Evolutionary conservation across 1,140 invertebrate species (phyloP).

Genomic region (Glomeris maerens): DNA sequence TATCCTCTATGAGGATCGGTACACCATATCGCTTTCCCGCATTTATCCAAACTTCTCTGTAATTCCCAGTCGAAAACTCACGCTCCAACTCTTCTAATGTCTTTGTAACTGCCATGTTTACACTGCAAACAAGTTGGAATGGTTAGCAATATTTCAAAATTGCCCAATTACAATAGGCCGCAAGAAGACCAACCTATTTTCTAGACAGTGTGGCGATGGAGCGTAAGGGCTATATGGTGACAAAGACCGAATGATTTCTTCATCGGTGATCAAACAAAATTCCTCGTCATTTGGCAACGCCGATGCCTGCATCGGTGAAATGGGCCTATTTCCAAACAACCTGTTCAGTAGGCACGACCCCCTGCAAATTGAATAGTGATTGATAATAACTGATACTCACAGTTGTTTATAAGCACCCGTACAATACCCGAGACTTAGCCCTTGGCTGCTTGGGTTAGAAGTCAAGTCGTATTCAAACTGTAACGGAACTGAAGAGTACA

Average conservation of each 20-base stretch:
- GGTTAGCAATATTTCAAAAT: too few relatives aligned
- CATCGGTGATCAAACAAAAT: slow-evolving; percentile 28
- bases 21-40: background rate
- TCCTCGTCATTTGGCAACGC: slow-evolving; percentile 16
- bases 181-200: too few relatives aligned
- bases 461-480: too few relatives aligned
- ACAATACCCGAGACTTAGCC: too few relatives aligned
- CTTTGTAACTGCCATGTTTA: too few relatives aligned
- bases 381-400: too few relatives aligned
- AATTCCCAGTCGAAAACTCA: slow-evolving; percentile 24
- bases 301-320: background rate
- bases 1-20: background rate
- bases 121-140: too few relatives aligned
- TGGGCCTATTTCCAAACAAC: background rate
- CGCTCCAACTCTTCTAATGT: slow-evolving; percentile 18
- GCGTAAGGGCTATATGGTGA: slow-evolving; percentile 4
- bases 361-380: too few relatives aligned
- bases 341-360: background rate
- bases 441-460: too few relatives aligned
- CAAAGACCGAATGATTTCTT: slow-evolving; percentile 26
- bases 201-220: slow-evolving; percentile 22
- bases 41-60: background rate
- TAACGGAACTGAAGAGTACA: too few relatives aligned
- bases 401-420: too few relatives aligned
- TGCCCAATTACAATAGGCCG: too few relatives aligned